Evolutionary conservation across 2,113 vertebrate genomes (phyloP).

Genomic region (Craseonycteris thonglongyai): DNA sequence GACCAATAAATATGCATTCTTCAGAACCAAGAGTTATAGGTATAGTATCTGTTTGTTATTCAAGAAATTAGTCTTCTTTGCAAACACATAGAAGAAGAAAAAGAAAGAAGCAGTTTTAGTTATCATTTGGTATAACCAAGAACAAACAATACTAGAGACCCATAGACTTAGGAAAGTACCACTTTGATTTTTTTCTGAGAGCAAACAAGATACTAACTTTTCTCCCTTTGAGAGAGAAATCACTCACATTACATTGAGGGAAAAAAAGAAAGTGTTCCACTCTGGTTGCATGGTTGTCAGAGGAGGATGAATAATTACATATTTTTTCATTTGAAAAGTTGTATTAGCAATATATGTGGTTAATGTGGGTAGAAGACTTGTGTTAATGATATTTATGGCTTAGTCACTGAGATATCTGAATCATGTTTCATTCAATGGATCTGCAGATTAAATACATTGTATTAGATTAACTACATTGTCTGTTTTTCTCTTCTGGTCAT

Average conservation of each 20-base stretch:
- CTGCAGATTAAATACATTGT: background rate
- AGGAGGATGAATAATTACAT: background rate
- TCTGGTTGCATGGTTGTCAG: background rate
- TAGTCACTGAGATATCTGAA: slow-evolving; percentile 7
- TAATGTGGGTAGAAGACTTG: background rate
- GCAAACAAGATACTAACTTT: background rate
- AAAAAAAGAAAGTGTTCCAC: background rate
- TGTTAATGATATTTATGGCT: slow-evolving; percentile 15
- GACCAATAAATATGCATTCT: slow-evolving; percentile 56
- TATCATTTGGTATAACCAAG: background rate
- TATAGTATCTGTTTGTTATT: slow-evolving; percentile 58
- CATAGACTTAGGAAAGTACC: background rate
- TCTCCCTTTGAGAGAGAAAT: slow-evolving; percentile 8
- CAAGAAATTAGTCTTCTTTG: slow-evolving; percentile 22
- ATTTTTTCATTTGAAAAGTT: slow-evolving; percentile 24
- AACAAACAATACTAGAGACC: background rate
- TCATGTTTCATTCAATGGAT: background rate
- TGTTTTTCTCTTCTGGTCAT: background rate
- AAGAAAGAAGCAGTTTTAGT: slow-evolving; percentile 1
- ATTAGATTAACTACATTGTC: background rate
- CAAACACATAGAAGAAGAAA: background rate
- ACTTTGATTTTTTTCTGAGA: slow-evolving; percentile 24
- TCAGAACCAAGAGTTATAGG: slow-evolving; percentile 69
- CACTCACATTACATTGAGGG: background rate
- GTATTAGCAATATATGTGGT: background rate